Evolutionary conservation across 2,888 invertebrate species (phyloP), one percentile per base, ranked within the genome.

Genomic region (Drosophila limbata): DNA sequence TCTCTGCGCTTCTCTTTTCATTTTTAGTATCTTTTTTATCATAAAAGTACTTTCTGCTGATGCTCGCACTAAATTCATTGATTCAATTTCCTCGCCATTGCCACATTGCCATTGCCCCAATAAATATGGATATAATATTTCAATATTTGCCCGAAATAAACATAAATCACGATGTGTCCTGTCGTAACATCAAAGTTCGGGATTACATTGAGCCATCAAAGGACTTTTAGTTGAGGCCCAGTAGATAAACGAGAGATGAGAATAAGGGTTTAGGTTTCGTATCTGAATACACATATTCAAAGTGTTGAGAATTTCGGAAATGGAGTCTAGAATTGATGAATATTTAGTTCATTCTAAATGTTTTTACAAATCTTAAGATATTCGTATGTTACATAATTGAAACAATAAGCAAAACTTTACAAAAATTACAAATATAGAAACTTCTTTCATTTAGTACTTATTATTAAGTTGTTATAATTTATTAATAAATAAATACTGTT

Each of bases 11-110:
- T 45, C 15, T 59, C 5, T 25, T 25, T 45, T 10, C 31, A 13
- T 21, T 68, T 74, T 75, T 76, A 69, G 78, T 73, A 78, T 69
- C 63, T 71, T 81, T 77, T 81, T 81, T 84, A 84, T 87, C 79
- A 84, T 84, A 85, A 82, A 85, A 87, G 83, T 81, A 76, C 87
- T 85, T 85, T 85, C 69, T 87, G 85, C 85, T 85, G 85, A 85
- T 87, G 85, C 63, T 68, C 70, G 87, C 85, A 87, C 74, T 81
- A 87, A 85, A 85, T 84, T 87, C 85, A 79, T 85, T 87, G 85
- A 86, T 84, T 84, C 86, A 84, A 84, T 84, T 86, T 86, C 71
- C 84, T 76, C 53, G 76, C 80, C 53, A 61, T 73, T 57, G 67
- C 57, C 25, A 5, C 13, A 21, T 42, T 19, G 31, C 44, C 52